A percentile compares a stretch with the other conserved stretches of the same genome.
Evolutionary conservation across 2,888 invertebrate genomes (phyloP).

Genomic region (Monopis laevigella): DNA sequence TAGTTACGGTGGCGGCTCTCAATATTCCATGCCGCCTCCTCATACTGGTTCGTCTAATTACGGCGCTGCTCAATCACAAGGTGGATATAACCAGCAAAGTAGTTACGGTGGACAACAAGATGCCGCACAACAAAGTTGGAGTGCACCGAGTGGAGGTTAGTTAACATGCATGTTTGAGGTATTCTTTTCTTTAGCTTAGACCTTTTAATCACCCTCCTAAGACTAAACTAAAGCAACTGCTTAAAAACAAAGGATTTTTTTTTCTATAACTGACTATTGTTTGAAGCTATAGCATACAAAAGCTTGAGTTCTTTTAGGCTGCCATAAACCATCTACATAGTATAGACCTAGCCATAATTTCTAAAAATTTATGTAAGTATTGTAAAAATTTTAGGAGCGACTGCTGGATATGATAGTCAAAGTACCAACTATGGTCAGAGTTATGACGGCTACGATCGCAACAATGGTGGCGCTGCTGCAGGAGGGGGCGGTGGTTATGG

Average conservation of each 20-base stretch:
- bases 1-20: constrained; percentile 30
- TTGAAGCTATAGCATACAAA: too few relatives aligned
- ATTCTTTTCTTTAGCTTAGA: too few relatives aligned
- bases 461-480: constrained; percentile 27
- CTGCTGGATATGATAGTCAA: constrained; percentile 2
- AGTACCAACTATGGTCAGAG: constrained; percentile 44
- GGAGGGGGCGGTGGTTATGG: constrained; percentile 49
- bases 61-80: constrained; percentile 38
- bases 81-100: constrained; percentile 36
- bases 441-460: constrained; percentile 21
- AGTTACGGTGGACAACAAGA: constrained; percentile 24
- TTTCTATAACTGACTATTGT: too few relatives aligned
- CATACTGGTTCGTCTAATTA: constrained; percentile 46
- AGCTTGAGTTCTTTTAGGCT: too few relatives aligned
- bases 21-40: constrained; percentile 58
- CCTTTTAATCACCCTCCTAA: too few relatives aligned
- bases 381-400: constrained; percentile 2
- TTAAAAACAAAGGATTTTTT: too few relatives aligned
- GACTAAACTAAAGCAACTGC: too few relatives aligned
- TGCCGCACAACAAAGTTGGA: constrained; percentile 45
- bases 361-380: too few relatives aligned
- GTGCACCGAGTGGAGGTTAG: constrained; percentile 38
- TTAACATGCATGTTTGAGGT: neutral
- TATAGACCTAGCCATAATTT: too few relatives aligned
- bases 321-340: too few relatives aligned